Percentiles rank a stretch among this genome's conserved stretches.
Conservation (phyloP, 2,888 invertebrate species). For the Agonopterix alstromeriana region DNA sequence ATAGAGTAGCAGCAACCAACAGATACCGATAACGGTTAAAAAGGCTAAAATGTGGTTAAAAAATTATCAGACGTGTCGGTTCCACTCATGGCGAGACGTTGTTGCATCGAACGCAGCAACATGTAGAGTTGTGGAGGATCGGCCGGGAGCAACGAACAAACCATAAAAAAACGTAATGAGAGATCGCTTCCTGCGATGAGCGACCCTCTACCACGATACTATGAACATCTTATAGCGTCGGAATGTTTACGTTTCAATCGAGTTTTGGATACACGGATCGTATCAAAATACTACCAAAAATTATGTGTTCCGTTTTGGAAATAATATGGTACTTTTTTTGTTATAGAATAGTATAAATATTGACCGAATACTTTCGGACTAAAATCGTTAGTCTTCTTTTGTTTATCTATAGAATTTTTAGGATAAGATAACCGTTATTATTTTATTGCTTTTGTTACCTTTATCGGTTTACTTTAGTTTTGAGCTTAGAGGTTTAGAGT, state of each 20-base stretch:
- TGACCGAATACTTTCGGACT: too few relatives aligned
- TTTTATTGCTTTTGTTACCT: conserved; percentile 5
- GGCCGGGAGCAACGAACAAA: conserved; percentile 61
- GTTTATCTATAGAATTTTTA: neutral
- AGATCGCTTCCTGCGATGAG: conserved; percentile 68
- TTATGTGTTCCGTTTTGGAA: too few relatives aligned
- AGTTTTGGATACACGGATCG: neutral
- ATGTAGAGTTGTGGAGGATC: conserved; percentile 6
- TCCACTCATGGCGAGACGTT: too few relatives aligned
- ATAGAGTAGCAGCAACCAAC: too few relatives aligned
- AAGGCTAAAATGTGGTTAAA: too few relatives aligned
- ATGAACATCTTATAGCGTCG: neutral
- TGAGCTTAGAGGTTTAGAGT: too few relatives aligned
- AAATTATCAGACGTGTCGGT: conserved; percentile 22
- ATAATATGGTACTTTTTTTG: too few relatives aligned
- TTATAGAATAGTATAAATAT: too few relatives aligned
- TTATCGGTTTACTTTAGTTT: too few relatives aligned
- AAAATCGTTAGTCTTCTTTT: neutral
- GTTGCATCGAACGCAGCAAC: conserved; percentile 27
- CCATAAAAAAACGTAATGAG: conserved; percentile 70
- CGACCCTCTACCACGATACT: conserved; percentile 31
- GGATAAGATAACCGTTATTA: neutral
- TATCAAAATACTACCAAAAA: neutral
- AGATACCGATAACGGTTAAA: too few relatives aligned
- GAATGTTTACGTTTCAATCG: neutral